Evolutionary conservation across 1,140 invertebrate genomes (phyloP).

Genomic region (Epicauta chinensis): DNA sequence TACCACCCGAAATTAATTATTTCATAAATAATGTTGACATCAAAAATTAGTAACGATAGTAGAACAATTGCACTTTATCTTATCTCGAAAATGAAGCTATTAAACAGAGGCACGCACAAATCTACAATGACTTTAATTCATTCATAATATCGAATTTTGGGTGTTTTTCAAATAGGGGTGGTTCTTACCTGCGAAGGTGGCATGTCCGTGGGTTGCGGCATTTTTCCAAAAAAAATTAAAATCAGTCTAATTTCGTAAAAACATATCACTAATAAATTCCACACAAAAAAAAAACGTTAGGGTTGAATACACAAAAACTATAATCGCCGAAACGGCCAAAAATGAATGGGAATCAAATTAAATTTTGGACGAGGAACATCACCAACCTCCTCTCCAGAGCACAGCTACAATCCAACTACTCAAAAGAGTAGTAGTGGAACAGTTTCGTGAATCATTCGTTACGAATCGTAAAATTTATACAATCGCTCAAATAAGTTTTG

Average conservation of each 20-base stretch:
- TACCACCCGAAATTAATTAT: too few relatives aligned
- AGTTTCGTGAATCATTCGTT: constrained; percentile 16
- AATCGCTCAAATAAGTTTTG: too few relatives aligned
- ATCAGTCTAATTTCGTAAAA: constrained; percentile 1
- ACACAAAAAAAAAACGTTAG: background rate
- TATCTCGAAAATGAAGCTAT: too few relatives aligned
- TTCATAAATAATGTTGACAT: too few relatives aligned
- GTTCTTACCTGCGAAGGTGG: constrained; percentile 12
- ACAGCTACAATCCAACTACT: constrained; percentile 15
- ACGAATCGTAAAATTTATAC: constrained; percentile 4
- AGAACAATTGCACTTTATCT: too few relatives aligned
- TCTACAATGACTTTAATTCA: too few relatives aligned
- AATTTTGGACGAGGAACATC: constrained; percentile 9
- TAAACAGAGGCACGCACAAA: too few relatives aligned
- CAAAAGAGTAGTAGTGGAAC: constrained; percentile 4
- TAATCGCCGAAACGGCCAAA: too few relatives aligned
- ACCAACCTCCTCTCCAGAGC: constrained; percentile 9
- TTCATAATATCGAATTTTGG: too few relatives aligned
- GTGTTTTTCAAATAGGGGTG: too few relatives aligned
- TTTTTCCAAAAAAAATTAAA: background rate
- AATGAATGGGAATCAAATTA: background rate
- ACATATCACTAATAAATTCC: background rate
- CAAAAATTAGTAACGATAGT: too few relatives aligned
- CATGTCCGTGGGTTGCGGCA: constrained; percentile 15
- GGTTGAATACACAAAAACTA: background rate